Percentiles rank a stretch among this genome's conserved stretches.
These are phyloP conservation scores for Strix aluco DNA, from an alignment of 2,113 vertebrate species.

Conservation along the genomic window DNA sequence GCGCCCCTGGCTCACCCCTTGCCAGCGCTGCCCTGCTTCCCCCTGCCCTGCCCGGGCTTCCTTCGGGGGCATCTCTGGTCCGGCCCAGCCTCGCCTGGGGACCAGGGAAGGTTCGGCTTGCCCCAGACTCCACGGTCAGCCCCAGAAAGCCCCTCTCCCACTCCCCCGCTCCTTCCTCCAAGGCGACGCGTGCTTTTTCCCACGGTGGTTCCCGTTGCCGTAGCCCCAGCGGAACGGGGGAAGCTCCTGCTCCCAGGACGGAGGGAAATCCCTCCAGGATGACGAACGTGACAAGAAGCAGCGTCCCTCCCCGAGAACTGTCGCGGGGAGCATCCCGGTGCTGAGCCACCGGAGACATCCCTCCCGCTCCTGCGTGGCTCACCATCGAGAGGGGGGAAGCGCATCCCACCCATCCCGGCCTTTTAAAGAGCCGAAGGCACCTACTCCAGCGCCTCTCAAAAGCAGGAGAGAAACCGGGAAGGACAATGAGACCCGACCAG, in stretches of 20 bases:
- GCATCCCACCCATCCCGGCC: neutral
- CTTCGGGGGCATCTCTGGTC: neutral
- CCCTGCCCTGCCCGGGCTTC: rapidly evolving
- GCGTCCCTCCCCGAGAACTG: rapidly evolving
- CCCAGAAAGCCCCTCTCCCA: neutral
- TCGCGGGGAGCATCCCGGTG: neutral
- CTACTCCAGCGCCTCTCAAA: neutral
- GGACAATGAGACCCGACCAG: neutral
- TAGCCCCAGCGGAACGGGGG: rapidly evolving
- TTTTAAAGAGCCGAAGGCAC: neutral
- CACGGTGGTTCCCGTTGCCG: neutral
- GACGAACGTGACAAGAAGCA: neutral
- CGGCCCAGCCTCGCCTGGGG: neutral
- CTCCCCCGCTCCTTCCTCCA: rapidly evolving
- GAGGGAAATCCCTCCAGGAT: neutral
- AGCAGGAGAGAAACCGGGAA: neutral
- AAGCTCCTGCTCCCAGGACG: neutral
- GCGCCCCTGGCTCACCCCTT: neutral
- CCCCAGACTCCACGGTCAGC: neutral
- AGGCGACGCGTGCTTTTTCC: rapidly evolving
- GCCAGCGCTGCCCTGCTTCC: neutral
- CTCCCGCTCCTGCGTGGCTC: neutral
- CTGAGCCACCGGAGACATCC: neutral
- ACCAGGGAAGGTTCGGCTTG: neutral
- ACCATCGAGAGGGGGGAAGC: rapidly evolving